Conservation (phyloP, 1,140 invertebrate genomes). For the Bilobella aurantiaca region DNA sequence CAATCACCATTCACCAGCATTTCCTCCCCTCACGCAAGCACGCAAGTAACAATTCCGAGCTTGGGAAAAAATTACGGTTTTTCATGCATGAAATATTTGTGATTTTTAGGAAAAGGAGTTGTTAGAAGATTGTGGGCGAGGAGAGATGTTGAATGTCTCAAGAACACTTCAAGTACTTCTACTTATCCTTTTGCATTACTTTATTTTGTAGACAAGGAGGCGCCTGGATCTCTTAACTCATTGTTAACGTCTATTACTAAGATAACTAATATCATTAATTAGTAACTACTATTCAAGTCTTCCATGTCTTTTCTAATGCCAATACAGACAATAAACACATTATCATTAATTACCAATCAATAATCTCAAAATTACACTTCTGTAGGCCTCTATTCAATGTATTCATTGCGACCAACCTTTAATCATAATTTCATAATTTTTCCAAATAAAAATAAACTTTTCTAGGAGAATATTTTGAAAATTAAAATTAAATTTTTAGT, state of each 20-base stretch:
- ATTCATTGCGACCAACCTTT: too few relatives aligned
- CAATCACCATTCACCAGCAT: too few relatives aligned
- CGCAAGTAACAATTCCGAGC: too few relatives aligned
- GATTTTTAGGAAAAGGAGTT: slow-evolving; percentile 7
- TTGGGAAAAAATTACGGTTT: too few relatives aligned
- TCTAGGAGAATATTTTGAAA: too few relatives aligned
- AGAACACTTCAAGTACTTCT: background rate
- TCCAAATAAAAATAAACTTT: too few relatives aligned
- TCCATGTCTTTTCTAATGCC: slow-evolving; percentile 8
- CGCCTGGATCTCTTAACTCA: too few relatives aligned
- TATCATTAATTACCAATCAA: background rate
- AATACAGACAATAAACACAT: slow-evolving; percentile 3
- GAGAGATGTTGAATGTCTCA: too few relatives aligned
- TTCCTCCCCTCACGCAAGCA: too few relatives aligned
- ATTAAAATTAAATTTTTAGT: too few relatives aligned
- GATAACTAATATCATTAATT: background rate
- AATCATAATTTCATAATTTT: too few relatives aligned
- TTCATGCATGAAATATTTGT: background rate
- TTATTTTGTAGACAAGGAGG: background rate
- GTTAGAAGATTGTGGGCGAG: slow-evolving; percentile 17
- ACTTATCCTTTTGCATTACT: background rate
- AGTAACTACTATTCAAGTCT: slow-evolving; percentile 1
- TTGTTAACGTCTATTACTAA: background rate
- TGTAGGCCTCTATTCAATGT: too few relatives aligned
- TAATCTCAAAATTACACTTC: background rate